Evolutionary conservation across 2,888 invertebrate species (phyloP), one percentile per base, ranked within the genome.

Genomic region (Drosophila mayaguana): DNA sequence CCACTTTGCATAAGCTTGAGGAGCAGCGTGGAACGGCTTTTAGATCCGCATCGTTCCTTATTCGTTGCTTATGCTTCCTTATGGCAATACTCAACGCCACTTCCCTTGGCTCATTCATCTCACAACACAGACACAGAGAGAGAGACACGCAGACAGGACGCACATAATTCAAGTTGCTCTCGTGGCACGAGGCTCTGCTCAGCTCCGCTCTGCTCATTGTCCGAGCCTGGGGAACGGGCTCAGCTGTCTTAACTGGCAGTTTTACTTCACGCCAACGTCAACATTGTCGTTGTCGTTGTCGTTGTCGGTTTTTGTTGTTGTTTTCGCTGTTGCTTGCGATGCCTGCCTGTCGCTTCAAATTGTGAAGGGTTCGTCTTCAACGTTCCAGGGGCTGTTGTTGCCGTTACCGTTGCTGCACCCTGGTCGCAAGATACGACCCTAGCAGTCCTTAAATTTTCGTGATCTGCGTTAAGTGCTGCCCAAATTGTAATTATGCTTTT

Each of bases 401-500:
- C 40, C 20, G 32, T 12, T 18, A 22, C 22, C 34, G 63, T 36
- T 56, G 22, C 48, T 45, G 66, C 54, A 68, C 63, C 78, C 67
- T 46, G 63, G 38, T 51, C 6, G 25, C 54, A 51, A 63, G 48
- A 38, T 45, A 25, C 73, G 61, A 70, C 76, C 77, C 63, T 69
- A 45, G 64, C 50, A 59, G 73, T 46, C 42, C 69, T 72, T 68
- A 51, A 68, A 75, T 68, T 81, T 72, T 73, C 71, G 73, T 73
- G 74, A 68, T 63, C 72, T 73, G 63, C 75, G 89, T 79, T 85
- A 85, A 88, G 86, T 86, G 82, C 81, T 88, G 74, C 68, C 86
- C 80, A 88, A 78, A 89, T 86, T 83, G 86, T 86, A 89, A 90
- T 89, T 90, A 89, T 89, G 80, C 72, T 82, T 78, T 74, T 74